Conservation (phyloP, 2,888 invertebrate genomes). For the Tanypteryx hageni region DNA sequence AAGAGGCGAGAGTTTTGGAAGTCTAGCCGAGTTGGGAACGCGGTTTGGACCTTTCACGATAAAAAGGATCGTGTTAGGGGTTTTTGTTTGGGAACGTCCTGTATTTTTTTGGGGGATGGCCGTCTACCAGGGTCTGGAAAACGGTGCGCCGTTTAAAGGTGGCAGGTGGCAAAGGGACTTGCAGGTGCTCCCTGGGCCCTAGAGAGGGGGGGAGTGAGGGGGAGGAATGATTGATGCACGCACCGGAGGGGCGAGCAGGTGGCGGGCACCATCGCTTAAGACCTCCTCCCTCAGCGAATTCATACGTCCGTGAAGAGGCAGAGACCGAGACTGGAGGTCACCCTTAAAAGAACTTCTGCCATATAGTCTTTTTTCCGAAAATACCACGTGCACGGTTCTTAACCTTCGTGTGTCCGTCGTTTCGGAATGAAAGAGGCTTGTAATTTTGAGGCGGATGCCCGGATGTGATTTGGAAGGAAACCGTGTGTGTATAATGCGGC, state of each 20-base stretch:
- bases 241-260: background rate
- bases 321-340: background rate
- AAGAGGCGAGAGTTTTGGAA: too few species aligned
- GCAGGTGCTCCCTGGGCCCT: background rate
- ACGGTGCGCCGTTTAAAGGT: too few species aligned
- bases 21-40: too few species aligned
- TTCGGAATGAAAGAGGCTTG: background rate
- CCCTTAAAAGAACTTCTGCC: background rate
- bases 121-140: background rate
- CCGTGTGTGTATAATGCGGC: too few species aligned
- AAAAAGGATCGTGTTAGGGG: background rate
- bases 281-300: background rate
- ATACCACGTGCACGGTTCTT: background rate
- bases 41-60: too few species aligned
- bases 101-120: background rate
- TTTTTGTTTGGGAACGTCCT: background rate
- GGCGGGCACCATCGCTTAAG: background rate
- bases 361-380: background rate
- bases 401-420: background rate
- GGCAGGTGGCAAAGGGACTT: background rate
- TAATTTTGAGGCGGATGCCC: background rate
- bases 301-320: conserved; percentile 3
- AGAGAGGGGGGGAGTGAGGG: background rate
- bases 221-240: conserved; percentile 17
- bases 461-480: too few species aligned